These are phyloP conservation scores for Rhodinocichla rosea DNA, from an alignment of 2,113 vertebrate species.

Conservation along the genomic window DNA sequence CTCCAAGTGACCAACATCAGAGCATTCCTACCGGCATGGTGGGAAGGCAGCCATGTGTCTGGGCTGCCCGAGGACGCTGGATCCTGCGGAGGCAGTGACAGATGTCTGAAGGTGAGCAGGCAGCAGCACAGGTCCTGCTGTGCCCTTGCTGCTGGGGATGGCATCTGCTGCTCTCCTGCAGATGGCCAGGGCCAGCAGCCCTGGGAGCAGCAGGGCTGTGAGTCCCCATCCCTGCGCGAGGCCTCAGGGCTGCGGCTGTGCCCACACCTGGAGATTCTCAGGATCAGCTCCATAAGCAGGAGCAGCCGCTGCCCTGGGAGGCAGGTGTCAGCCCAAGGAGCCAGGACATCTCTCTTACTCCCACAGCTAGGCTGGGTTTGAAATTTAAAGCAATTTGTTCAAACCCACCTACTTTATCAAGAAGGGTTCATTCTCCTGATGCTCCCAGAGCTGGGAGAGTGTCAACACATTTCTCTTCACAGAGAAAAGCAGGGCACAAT, in stretches of 20 bases:
- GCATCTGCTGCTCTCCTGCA: not conserved
- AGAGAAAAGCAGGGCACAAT: too few relatives aligned
- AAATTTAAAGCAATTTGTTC: not conserved
- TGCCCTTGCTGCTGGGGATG: not conserved
- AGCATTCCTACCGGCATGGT: not conserved
- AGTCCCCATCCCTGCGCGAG: rapidly evolving
- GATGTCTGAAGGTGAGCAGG: slow-evolving; percentile 33
- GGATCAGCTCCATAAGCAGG: not conserved
- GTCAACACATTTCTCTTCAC: too few relatives aligned
- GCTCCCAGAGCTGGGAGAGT: not conserved
- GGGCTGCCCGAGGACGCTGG: not conserved
- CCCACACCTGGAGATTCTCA: not conserved
- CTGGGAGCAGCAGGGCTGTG: not conserved
- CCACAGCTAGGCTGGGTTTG: not conserved
- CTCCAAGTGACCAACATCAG: not conserved
- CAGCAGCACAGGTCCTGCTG: not conserved
- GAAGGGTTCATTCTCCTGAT: rapidly evolving
- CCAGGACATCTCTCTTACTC: not conserved
- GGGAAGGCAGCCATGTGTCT: not conserved
- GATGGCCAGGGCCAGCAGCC: not conserved
- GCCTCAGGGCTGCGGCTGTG: rapidly evolving
- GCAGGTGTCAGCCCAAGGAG: not conserved
- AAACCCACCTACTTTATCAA: not conserved
- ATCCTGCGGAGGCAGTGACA: not conserved
- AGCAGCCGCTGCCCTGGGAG: not conserved